phyloP scores from a whole-genome alignment of 2,113 vertebrate species.

The Rhodinocichla rosea region DNA sequence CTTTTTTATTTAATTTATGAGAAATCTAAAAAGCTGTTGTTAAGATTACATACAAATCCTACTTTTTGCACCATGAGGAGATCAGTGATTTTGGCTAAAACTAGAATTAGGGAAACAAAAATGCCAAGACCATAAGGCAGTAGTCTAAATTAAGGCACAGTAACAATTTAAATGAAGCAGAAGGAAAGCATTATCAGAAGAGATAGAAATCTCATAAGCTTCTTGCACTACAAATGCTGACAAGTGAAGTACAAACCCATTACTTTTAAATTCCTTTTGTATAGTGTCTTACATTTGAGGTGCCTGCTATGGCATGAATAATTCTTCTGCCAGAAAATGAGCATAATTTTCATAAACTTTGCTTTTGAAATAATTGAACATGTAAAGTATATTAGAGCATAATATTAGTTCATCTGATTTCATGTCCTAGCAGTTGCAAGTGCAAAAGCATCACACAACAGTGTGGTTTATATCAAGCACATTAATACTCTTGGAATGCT shows the following conservation, averaged over 20 bases:
- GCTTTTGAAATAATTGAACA: not conserved
- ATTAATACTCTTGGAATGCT: not conserved
- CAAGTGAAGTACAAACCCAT: not conserved
- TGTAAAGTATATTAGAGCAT: not conserved
- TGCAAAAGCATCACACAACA: not conserved
- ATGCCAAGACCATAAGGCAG: not conserved
- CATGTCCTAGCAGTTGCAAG: not conserved
- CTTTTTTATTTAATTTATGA: not conserved
- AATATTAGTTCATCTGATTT: not conserved
- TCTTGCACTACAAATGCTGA: constrained; percentile 3
- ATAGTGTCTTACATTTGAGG: not conserved
- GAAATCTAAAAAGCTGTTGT: not conserved
- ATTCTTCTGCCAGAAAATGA: not conserved
- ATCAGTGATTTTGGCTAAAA: not conserved
- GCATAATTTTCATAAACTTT: not conserved
- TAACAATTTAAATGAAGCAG: not conserved
- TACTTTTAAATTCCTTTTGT: not conserved
- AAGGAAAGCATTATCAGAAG: not conserved
- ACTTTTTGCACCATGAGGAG: not conserved
- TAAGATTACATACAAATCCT: not conserved
- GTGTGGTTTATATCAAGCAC: not conserved
- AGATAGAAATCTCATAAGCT: constrained; percentile 12
- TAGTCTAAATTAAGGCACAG: not conserved
- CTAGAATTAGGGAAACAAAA: not conserved
- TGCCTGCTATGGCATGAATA: not conserved